Evolutionary conservation across 2,113 vertebrate species (phyloP), one percentile per base, ranked within the genome.

Genomic region (Ciconia boyciana): DNA sequence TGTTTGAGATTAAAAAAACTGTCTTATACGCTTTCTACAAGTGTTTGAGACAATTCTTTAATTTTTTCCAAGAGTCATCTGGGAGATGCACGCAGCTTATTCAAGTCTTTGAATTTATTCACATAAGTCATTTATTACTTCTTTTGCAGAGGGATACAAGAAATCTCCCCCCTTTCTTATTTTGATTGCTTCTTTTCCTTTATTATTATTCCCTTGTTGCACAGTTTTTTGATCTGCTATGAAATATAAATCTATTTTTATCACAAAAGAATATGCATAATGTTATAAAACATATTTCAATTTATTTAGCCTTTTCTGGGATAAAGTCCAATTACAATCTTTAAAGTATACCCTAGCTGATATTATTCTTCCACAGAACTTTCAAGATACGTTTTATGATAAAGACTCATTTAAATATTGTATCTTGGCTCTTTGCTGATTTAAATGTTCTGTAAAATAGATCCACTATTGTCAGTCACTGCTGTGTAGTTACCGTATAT

Each of bases 301-400:
- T 97, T 97, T 98, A 95, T 97, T 98, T 98, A 97, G 83, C 48
- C 84, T 95, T 97, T 97, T 96, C 94, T 97, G 55, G 94, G 83
- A 94, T 96, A 95, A 98, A 96, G 93, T 97, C 96, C 96, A 97
- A 97, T 98, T 98, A 95, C 61, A 92, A 41, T 72, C 89, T 97
- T 97, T 97, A 97, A 98, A 97, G 87, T 96, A 94, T 95, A 91
- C 62, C 80, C 84, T 90, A 78, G 94, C 76, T 97, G 94, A 94
- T 96, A 87, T 55, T 92, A 94, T 70, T 94, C 43, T 93, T 96
- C 44, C 14, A 77, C 14, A 83, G 84, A 97, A 97, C 39, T 96
- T 98, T 95, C 51, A 96, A 95, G 83, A 94, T 96, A 87, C 2
- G 4, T 89, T 97, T 97, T 97, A 62, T 94, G 92, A 96, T 97